Percentiles rank a stretch among this genome's conserved stretches.
These are phyloP conservation scores for Grammomys surdaster DNA, from an alignment of 2,113 vertebrate species.

Conservation along the genomic window DNA sequence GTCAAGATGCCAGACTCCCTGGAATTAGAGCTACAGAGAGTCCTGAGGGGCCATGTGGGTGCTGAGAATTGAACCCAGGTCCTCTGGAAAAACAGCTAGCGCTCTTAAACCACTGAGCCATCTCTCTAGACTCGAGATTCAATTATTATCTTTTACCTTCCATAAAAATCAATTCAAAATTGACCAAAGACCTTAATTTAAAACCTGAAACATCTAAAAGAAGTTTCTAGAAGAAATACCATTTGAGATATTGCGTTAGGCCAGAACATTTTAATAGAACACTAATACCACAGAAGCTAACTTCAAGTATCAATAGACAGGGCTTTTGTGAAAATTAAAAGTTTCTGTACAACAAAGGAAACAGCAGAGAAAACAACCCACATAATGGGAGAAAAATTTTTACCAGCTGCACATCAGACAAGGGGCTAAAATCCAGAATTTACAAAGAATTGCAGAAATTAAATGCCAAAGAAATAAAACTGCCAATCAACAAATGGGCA, in stretches of 20 bases:
- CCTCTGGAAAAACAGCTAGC: too few species aligned
- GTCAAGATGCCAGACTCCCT: too few species aligned
- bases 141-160: not conserved
- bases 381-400: not conserved
- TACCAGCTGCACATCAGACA: not conserved
- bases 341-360: not conserved
- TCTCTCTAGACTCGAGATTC: not conserved
- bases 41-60: too few species aligned
- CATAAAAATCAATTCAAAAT: not conserved
- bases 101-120: too few species aligned
- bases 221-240: not conserved
- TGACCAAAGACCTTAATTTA: not conserved
- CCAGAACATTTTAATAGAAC: not conserved
- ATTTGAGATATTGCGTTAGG: not conserved
- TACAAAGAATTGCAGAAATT: not conserved
- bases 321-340: not conserved
- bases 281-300: not conserved
- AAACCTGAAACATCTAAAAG: not conserved
- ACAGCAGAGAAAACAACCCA: not conserved
- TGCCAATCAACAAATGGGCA: not conserved
- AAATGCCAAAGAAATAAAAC: not conserved
- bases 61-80: too few species aligned
- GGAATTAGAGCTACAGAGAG: too few species aligned
- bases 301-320: not conserved
- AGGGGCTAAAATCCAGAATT: not conserved